These are phyloP conservation scores for Acleris sparsana DNA, from an alignment of 2,888 invertebrate genomes.

Conservation along the genomic window DNA sequence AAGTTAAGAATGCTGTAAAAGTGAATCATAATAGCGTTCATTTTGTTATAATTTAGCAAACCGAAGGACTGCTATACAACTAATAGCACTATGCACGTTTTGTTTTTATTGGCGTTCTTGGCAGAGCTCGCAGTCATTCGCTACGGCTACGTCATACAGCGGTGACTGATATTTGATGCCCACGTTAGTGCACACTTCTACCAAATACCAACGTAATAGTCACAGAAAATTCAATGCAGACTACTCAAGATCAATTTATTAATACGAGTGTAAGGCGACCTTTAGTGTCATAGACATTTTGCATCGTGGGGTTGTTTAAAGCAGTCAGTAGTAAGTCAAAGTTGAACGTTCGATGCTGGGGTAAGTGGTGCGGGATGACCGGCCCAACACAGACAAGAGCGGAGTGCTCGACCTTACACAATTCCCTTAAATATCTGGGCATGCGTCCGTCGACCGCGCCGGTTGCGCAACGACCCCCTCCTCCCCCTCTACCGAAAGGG, in stretches of 20 bases:
- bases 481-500: slow-evolving; percentile 39
- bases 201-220: too few relatives aligned
- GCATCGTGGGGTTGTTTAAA: slow-evolving; percentile 1
- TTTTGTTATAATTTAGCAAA: neutral
- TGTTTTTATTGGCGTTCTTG: slow-evolving; percentile 4
- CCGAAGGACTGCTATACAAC: neutral
- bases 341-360: slow-evolving; percentile 65
- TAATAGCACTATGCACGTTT: neutral
- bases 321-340: slow-evolving; percentile 35
- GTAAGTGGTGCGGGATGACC: slow-evolving; percentile 69
- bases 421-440: slow-evolving; percentile 55
- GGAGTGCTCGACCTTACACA: slow-evolving; percentile 61
- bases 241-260: too few relatives aligned
- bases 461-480: slow-evolving; percentile 68
- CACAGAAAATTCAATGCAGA: too few relatives aligned
- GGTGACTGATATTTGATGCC: slow-evolving; percentile 23
- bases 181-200: slow-evolving; percentile 21
- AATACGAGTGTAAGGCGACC: too few relatives aligned
- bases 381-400: slow-evolving; percentile 58
- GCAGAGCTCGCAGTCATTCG: slow-evolving; percentile 7
- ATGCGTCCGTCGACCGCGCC: slow-evolving; percentile 59
- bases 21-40: neutral
- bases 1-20: too few relatives aligned
- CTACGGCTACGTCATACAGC: slow-evolving; percentile 9
- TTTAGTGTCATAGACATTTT: too few relatives aligned